phyloP scores from a whole-genome alignment of 2,113 vertebrate genomes.

The Pseudopipra pipra region DNA sequence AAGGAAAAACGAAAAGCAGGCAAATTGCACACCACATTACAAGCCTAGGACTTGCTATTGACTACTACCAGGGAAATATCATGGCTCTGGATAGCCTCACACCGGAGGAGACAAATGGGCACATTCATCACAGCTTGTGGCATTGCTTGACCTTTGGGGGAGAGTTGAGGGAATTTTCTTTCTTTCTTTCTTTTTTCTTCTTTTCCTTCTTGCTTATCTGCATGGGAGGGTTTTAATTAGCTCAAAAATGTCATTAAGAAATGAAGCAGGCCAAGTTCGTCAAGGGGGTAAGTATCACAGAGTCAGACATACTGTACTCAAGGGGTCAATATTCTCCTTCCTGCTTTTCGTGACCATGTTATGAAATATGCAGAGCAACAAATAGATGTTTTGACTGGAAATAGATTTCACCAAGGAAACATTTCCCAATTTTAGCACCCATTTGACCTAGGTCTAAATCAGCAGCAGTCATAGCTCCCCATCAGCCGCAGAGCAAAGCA shows the following conservation, averaged over 20 bases:
- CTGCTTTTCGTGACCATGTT: not conserved
- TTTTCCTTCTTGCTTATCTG: not conserved
- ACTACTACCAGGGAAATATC: not conserved
- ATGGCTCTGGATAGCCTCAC: not conserved
- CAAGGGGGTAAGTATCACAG: not conserved
- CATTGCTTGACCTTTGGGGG: not conserved
- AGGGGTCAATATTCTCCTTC: not conserved
- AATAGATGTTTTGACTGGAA: slow-evolving; percentile 10
- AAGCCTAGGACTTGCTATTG: not conserved
- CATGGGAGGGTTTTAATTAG: not conserved
- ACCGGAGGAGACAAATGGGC: not conserved
- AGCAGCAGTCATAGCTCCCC: not conserved
- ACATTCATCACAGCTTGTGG: not conserved
- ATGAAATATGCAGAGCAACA: not conserved
- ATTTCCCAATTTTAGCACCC: not conserved
- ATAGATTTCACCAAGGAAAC: not conserved
- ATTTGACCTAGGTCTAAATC: not conserved
- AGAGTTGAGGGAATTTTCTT: not conserved
- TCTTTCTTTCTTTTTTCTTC: too few species aligned
- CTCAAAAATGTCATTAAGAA: not conserved
- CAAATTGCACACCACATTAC: accelerated
- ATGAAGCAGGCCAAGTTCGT: not conserved
- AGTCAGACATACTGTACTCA: not conserved
- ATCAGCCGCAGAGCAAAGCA: not conserved
- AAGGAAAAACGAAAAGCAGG: not conserved